A percentile compares a stretch with the other conserved stretches of the same genome.
phyloP scores from a whole-genome alignment of 2,888 invertebrate species.

The Melikaiella ostensackeni region DNA sequence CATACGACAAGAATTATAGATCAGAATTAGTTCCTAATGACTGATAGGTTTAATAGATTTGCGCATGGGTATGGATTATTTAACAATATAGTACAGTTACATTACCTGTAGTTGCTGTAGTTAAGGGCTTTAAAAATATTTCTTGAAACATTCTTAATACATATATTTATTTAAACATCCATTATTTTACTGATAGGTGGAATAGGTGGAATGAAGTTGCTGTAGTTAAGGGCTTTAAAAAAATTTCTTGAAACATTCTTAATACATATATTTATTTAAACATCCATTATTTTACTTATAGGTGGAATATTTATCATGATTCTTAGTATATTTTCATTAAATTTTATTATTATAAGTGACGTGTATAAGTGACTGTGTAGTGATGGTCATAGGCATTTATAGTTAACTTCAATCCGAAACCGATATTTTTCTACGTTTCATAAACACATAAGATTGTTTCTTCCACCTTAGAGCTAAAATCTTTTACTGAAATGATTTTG shows the following conservation, averaged over 20 bases:
- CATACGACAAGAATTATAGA: not conserved
- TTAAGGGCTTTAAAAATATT: not conserved
- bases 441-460: not conserved
- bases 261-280: not conserved
- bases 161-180: not conserved
- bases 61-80: not conserved
- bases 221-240: not conserved
- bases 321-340: not conserved
- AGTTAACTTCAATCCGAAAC: not conserved
- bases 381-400: not conserved
- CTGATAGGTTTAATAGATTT: not conserved
- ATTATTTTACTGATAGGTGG: not conserved
- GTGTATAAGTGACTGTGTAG: not conserved
- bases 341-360: not conserved
- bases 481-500: not conserved
- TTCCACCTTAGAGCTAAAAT: not conserved
- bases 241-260: not conserved
- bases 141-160: not conserved
- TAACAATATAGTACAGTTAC: not conserved
- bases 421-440: not conserved
- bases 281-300: not conserved
- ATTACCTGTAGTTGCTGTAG: too few relatives aligned
- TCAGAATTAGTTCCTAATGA: not conserved
- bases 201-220: not conserved
- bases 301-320: not conserved